These are phyloP conservation scores for Latrodectus hesperus DNA, from an alignment of 2,888 invertebrate genomes.

Conservation along the genomic window DNA sequence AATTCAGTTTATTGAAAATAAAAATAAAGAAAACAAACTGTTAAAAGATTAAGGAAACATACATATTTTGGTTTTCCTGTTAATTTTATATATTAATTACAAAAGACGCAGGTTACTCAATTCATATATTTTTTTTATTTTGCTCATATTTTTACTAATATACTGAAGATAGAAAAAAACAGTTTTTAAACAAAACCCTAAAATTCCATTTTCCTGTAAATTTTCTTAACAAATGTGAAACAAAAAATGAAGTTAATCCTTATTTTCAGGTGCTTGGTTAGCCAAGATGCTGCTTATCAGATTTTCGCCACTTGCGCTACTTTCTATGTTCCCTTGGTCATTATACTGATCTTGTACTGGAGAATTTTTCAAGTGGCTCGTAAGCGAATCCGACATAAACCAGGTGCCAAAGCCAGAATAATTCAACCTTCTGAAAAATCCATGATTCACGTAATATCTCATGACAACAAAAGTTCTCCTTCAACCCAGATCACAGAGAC, in stretches of 20 bases:
- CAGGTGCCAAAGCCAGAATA: slow-evolving; percentile 70
- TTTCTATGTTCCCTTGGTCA: slow-evolving; percentile 95
- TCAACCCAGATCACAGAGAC: slow-evolving; percentile 45
- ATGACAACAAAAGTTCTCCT: slow-evolving; percentile 46
- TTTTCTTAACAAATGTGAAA: no score
- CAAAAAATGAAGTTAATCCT: background rate
- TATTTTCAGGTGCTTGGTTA: slow-evolving; percentile 85
- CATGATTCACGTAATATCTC: slow-evolving; percentile 33
- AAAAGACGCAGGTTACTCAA: no score
- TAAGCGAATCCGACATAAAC: slow-evolving; percentile 83
- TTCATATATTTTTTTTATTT: no score
- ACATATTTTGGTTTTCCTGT: no score
- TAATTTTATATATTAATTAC: no score
- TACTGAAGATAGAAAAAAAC: no score
- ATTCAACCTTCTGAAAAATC: slow-evolving; percentile 36
- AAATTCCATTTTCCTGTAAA: no score
- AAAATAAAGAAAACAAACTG: no score
- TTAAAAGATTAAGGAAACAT: no score
- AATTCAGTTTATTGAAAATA: no score
- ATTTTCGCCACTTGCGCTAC: slow-evolving; percentile 98
- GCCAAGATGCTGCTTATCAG: slow-evolving; percentile 91
- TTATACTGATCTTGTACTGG: slow-evolving; percentile 96
- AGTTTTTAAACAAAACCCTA: no score
- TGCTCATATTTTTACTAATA: no score
- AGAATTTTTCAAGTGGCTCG: slow-evolving; percentile 97